These are phyloP conservation scores for Cladopsammia gracilis DNA, from an alignment of 64 coral and sea anemone species.

Conservation along the genomic window DNA sequence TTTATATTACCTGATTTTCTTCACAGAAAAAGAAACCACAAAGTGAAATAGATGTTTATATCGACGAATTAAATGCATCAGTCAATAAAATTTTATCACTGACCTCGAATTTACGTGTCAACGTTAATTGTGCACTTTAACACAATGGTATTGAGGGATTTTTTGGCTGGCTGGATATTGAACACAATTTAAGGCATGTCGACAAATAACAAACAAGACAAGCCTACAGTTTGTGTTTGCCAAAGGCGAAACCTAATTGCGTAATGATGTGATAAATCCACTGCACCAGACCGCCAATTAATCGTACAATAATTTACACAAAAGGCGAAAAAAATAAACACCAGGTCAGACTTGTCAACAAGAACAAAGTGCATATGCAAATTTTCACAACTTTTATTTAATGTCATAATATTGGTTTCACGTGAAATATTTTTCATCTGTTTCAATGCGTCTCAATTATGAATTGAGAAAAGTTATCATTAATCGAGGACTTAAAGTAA, in stretches of 20 bases:
- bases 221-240: neutral
- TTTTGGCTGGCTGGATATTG: neutral
- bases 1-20: too few relatives aligned
- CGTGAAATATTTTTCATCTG: neutral
- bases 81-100: too few relatives aligned
- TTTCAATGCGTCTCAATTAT: neutral
- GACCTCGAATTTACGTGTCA: too few relatives aligned
- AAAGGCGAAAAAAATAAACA: neutral
- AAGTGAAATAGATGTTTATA: too few relatives aligned
- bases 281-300: neutral
- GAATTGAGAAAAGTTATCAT: neutral
- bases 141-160: too few relatives aligned
- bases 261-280: neutral
- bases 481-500: too few relatives aligned
- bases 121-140: neutral
- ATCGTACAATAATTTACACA: neutral
- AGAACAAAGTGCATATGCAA: constrained; percentile 3
- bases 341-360: neutral
- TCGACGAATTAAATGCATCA: too few relatives aligned
- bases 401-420: constrained; percentile 25
- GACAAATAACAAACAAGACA: neutral
- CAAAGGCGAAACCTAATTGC: neutral
- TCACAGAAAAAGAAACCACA: too few relatives aligned
- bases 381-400: neutral
- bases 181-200: too few relatives aligned